Conservation (phyloP, 2,888 invertebrate species). For the Hecatera dysodea region DNA sequence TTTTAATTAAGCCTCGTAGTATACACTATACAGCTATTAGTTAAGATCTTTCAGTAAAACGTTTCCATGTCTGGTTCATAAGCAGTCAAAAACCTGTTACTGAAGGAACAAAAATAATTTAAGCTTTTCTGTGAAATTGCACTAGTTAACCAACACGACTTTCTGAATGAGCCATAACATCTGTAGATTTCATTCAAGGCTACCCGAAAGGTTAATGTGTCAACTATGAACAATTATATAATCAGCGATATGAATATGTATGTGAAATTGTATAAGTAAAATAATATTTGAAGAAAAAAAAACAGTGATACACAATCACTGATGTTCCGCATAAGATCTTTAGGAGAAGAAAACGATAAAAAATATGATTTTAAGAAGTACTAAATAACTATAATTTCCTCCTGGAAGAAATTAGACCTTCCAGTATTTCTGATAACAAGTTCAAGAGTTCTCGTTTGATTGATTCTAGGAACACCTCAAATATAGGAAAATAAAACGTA, state of each 20-base stretch:
- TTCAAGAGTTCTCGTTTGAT: not conserved
- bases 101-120: not conserved
- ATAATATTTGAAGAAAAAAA: conserved; percentile 1
- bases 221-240: conserved; percentile 27
- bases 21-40: too few relatives aligned
- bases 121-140: not conserved
- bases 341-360: not conserved
- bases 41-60: not conserved
- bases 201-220: conserved; percentile 30
- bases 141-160: not conserved
- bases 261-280: conserved; percentile 11
- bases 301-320: not conserved
- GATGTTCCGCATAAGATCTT: not conserved
- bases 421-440: not conserved
- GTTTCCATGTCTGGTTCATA: not conserved
- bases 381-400: not conserved
- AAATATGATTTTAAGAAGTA: not conserved
- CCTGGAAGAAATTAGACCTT: not conserved
- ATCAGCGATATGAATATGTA: conserved; percentile 10
- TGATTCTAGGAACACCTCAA: not conserved
- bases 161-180: conserved; percentile 27
- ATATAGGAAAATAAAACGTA: not conserved
- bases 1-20: conserved; percentile 6
- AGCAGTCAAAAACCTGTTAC: not conserved
- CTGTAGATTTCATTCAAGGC: conserved; percentile 34